Base-by-base conservation (phyloP, 2,888 invertebrate species). In the Aleiodes leptofemur region DNA sequence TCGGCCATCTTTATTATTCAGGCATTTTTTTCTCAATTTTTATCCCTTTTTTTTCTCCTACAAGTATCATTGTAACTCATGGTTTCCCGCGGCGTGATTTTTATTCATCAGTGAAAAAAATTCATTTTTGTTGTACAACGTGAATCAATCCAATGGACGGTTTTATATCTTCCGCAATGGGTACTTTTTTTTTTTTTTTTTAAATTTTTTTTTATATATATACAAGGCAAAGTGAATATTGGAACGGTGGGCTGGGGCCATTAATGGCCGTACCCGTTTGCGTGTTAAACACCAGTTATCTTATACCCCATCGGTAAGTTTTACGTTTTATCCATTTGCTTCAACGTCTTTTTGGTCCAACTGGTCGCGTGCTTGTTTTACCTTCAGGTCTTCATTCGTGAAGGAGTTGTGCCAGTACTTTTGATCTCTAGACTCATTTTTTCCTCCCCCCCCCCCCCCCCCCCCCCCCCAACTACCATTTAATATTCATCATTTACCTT, bases 221-320 rank as follows among this genome's bases (percentile, higher is more conserved):
- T 50, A 68, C 68, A 72, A 66, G 59, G 55, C 43, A 57, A 69
- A 76, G 85, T 82, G 82, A 84, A 86, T 85, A 86, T 86, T 82
- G 82, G 82, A 83, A 38, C 80, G 83, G 83, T 82, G 82, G 81
- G 81, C 78, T 79, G 83, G 82, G 82, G 83, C 77, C 77, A 23
- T 82, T 83, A 86, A 85, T 84, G 83, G 83, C 83, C 83, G 83
- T 82, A 78, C 78, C 78, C 84, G 83, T 82, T 87, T 81, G 87
- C 87, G 86, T 87, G 87, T 85, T 85, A 84, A 86, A 85, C 86
- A 84, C 81, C 85, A 83, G 85, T 86, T 87, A 87, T 86, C 86
- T 83, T 81, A 72, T 76, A 81, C 83, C 48, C 84, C 83, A 87
- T 87, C 86, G 83, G 83, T 83, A 83, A 85, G 83, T 86, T 87